Evolutionary conservation across 2,797 vertebrate genomes (phyloP).

Genomic region (Silurus lanzhouensis): DNA sequence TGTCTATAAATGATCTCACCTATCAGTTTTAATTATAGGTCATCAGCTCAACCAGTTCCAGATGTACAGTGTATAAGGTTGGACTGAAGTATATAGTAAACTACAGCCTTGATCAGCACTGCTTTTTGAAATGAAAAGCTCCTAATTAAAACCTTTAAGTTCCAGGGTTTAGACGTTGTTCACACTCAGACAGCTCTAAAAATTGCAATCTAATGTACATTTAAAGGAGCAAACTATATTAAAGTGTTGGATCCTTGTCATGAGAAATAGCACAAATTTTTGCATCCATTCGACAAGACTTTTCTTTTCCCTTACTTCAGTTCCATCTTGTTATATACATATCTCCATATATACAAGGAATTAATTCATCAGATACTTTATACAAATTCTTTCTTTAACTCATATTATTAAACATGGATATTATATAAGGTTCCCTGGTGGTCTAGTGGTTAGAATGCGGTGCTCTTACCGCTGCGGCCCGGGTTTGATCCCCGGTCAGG

Average conservation of each 20-base stretch:
- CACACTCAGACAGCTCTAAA: background rate
- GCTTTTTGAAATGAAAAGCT: background rate
- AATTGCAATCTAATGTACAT: background rate
- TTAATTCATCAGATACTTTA: too few species aligned
- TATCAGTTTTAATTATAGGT: background rate
- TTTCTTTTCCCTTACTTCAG: background rate
- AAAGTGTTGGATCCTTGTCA: slow-evolving; percentile 7
- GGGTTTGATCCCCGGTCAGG: too few species aligned
- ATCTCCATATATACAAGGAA: too few species aligned
- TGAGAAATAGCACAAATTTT: background rate
- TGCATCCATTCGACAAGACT: background rate
- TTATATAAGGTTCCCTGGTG: too few species aligned
- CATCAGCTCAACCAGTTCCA: background rate
- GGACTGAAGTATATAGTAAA: background rate
- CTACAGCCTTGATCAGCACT: too few species aligned
- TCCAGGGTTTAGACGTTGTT: background rate
- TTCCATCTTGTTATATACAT: background rate
- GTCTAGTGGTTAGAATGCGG: too few species aligned
- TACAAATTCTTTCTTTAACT: too few species aligned
- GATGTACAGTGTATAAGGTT: background rate
- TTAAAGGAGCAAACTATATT: background rate
- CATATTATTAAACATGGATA: too few species aligned
- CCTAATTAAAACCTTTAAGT: background rate
- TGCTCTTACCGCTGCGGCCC: too few species aligned
- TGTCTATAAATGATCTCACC: background rate